These are phyloP conservation scores for Aulostomus chinensis DNA, from an alignment of 2,797 vertebrate species.

Conservation along the genomic window DNA sequence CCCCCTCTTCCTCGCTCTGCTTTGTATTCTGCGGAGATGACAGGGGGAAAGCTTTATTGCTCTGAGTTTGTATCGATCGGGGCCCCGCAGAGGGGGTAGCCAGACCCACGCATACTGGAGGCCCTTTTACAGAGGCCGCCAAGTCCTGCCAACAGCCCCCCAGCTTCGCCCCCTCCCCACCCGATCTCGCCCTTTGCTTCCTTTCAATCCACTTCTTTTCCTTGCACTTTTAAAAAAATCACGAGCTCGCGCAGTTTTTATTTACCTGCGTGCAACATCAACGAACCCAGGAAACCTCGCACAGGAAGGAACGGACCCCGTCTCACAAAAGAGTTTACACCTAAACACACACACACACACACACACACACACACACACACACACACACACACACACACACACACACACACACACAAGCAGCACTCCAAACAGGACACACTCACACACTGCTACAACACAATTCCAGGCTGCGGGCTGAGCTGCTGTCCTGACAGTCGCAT, in stretches of 20 bases:
- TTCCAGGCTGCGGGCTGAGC: slow-evolving; percentile 57
- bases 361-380: slow-evolving; percentile 1
- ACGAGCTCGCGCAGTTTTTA: too few relatives aligned
- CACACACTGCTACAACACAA: slow-evolving; percentile 20
- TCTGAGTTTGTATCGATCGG: slow-evolving; percentile 92
- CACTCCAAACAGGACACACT: too few relatives aligned
- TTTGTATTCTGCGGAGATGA: slow-evolving; percentile 93
- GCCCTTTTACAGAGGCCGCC: slow-evolving; percentile 72
- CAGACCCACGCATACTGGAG: slow-evolving; percentile 66
- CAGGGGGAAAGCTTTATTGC: slow-evolving; percentile 94
- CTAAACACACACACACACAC: slow-evolving; percentile 13
- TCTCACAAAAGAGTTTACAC: slow-evolving; percentile 11
- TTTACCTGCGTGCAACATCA: slow-evolving; percentile 39
- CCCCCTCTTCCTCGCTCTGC: slow-evolving; percentile 76
- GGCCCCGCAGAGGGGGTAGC: slow-evolving; percentile 83
- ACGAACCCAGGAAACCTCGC: slow-evolving; percentile 9
- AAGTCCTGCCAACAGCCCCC: slow-evolving; percentile 46
- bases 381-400: slow-evolving; percentile 5
- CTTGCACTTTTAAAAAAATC: slow-evolving; percentile 19
- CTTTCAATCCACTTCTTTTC: not conserved
- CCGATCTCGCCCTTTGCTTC: slow-evolving; percentile 28
- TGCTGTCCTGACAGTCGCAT: slow-evolving; percentile 63
- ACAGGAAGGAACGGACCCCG: not conserved
- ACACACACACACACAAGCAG: slow-evolving; percentile 15
- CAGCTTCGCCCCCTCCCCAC: slow-evolving; percentile 1